Conservation (phyloP, 2,113 vertebrate genomes). For the Ceyx margarethae region DNA sequence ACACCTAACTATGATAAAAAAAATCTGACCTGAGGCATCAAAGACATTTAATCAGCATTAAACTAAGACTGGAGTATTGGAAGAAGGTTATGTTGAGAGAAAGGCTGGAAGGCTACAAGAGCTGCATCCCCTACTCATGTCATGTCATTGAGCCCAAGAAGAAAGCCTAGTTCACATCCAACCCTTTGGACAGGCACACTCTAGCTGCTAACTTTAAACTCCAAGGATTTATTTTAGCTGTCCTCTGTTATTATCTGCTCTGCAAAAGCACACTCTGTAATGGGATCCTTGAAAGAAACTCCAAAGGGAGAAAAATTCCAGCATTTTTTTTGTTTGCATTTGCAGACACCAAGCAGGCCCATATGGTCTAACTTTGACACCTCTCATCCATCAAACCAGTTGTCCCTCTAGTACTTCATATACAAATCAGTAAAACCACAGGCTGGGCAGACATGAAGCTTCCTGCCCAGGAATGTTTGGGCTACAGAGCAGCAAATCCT, state of each 20-base stretch:
- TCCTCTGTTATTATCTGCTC: neutral
- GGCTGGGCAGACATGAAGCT: slow-evolving; percentile 8
- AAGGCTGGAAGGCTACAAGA: neutral
- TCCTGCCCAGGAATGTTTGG: slow-evolving; percentile 24
- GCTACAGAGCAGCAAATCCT: neutral
- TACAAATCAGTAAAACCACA: slow-evolving; percentile 40
- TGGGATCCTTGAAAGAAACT: slow-evolving; percentile 1
- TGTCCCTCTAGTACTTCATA: neutral
- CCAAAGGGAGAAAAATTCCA: neutral
- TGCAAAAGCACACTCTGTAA: neutral
- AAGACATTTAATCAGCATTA: neutral
- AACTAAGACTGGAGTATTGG: neutral
- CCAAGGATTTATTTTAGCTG: slow-evolving; percentile 15
- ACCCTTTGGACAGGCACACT: neutral
- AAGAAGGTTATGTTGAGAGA: neutral
- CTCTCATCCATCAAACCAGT: slow-evolving; percentile 29
- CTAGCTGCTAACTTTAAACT: neutral
- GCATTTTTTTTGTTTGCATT: neutral
- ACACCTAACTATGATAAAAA: neutral
- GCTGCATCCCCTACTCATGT: neutral
- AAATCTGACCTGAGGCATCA: neutral
- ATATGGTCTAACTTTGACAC: neutral
- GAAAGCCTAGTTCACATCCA: neutral
- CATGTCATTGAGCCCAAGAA: rapidly evolving
- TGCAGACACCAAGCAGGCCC: neutral